A percentile compares a stretch with the other conserved stretches of the same genome.
Evolutionary conservation across 1,140 invertebrate species (phyloP).

Genomic region (Cotesia typhae): DNA sequence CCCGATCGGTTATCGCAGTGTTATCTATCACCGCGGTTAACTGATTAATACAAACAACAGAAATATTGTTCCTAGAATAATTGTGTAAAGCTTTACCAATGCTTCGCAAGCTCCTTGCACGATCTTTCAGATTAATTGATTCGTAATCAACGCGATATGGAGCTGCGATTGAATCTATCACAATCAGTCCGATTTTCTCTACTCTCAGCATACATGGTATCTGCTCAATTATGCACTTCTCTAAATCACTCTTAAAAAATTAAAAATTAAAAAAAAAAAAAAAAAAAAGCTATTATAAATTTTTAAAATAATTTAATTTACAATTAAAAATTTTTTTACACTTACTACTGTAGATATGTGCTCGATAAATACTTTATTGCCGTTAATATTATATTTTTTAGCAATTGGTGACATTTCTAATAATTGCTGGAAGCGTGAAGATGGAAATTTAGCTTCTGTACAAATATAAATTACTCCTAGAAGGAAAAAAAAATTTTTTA

Average conservation of each 20-base stretch:
- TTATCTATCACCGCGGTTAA: slow-evolving; percentile 58
- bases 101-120: slow-evolving; percentile 70
- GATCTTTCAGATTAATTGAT: slow-evolving; percentile 53
- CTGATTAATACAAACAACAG: slow-evolving; percentile 79
- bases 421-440: slow-evolving; percentile 71
- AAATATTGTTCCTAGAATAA: slow-evolving; percentile 68
- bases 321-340: background rate
- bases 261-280: no score
- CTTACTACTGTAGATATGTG: slow-evolving; percentile 62
- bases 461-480: slow-evolving; percentile 78
- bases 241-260: slow-evolving; percentile 65
- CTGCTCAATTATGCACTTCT: slow-evolving; percentile 67
- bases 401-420: slow-evolving; percentile 51
- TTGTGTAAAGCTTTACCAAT: slow-evolving; percentile 69
- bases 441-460: slow-evolving; percentile 80
- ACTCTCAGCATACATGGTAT: slow-evolving; percentile 65
- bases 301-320: no score
- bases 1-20: slow-evolving; percentile 42
- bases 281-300: slow-evolving; percentile 2
- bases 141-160: slow-evolving; percentile 74
- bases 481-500: slow-evolving; percentile 5
- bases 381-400: slow-evolving; percentile 53
- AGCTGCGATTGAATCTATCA: slow-evolving; percentile 81
- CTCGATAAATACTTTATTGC: slow-evolving; percentile 70
- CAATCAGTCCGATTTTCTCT: slow-evolving; percentile 70